These are phyloP conservation scores for Taxidea taxus DNA, from an alignment of 2,113 vertebrate species.

Conservation along the genomic window DNA sequence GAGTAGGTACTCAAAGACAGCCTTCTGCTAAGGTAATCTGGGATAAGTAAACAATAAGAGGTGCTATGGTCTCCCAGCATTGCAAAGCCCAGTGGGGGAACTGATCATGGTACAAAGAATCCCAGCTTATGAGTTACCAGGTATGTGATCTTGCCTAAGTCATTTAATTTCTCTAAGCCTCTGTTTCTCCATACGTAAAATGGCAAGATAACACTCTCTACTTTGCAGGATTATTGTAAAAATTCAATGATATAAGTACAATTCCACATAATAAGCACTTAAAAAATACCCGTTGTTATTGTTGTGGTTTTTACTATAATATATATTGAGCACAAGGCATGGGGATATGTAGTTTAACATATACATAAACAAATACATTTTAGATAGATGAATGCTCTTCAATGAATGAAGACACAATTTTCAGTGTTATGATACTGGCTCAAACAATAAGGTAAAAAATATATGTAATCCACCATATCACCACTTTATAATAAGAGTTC, in stretches of 20 bases:
- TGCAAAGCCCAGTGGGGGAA: not conserved
- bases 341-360: not conserved
- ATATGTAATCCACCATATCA: not conserved
- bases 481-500: not conserved
- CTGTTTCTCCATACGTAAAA: not conserved
- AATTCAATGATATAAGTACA: not conserved
- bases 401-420: not conserved
- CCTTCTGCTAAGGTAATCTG: not conserved
- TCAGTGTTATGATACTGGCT: not conserved
- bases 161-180: not conserved
- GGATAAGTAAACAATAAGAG: not conserved
- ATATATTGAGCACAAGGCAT: not conserved
- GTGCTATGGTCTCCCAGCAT: not conserved
- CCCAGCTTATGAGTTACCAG: not conserved
- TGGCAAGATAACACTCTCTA: not conserved
- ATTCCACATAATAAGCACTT: not conserved
- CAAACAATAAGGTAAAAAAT: not conserved
- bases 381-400: not conserved
- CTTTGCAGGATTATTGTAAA: not conserved
- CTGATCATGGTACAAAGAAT: not conserved
- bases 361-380: not conserved
- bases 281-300: not conserved
- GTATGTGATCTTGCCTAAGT: not conserved
- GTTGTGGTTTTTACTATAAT: not conserved
- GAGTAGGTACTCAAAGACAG: not conserved